phyloP scores from a whole-genome alignment of 2,797 vertebrate species.

The Crossoptilon crossoptilon region DNA sequence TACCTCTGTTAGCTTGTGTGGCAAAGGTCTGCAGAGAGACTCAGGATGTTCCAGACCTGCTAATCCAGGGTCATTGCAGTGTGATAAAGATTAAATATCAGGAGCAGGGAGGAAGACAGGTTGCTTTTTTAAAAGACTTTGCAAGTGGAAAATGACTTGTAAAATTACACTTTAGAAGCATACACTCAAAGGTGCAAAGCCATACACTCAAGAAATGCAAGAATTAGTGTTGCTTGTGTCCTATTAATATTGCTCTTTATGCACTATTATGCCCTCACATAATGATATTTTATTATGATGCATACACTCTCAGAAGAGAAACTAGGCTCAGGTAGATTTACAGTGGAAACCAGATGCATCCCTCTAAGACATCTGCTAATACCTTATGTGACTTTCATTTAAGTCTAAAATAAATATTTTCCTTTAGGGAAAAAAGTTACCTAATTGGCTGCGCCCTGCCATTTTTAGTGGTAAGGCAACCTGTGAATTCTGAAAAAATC shows the following conservation, averaged over 20 bases:
- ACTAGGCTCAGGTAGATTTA: constrained; percentile 37
- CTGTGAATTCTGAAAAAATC: background rate
- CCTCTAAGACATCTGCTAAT: constrained; percentile 39
- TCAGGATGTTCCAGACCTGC: background rate
- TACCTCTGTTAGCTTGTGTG: background rate
- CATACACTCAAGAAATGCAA: background rate
- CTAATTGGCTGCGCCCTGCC: background rate
- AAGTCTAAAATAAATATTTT: background rate
- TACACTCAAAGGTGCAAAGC: background rate
- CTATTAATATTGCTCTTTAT: background rate
- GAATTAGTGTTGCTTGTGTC: constrained; percentile 14
- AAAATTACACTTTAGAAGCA: constrained; percentile 13
- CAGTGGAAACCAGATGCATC: constrained; percentile 62
- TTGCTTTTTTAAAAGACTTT: background rate
- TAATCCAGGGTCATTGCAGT: background rate
- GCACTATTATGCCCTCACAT: constrained; percentile 11
- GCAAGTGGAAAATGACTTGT: background rate
- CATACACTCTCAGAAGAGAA: constrained; percentile 26
- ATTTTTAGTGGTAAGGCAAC: background rate
- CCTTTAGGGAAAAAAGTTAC: constrained; percentile 42
- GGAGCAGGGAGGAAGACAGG: background rate
- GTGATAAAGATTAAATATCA: background rate
- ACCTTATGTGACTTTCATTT: constrained; percentile 16
- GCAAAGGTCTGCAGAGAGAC: background rate
- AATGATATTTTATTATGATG: constrained; percentile 7